phyloP scores from a whole-genome alignment of 2,888 invertebrate genomes.

The Stenurella melanura region DNA sequence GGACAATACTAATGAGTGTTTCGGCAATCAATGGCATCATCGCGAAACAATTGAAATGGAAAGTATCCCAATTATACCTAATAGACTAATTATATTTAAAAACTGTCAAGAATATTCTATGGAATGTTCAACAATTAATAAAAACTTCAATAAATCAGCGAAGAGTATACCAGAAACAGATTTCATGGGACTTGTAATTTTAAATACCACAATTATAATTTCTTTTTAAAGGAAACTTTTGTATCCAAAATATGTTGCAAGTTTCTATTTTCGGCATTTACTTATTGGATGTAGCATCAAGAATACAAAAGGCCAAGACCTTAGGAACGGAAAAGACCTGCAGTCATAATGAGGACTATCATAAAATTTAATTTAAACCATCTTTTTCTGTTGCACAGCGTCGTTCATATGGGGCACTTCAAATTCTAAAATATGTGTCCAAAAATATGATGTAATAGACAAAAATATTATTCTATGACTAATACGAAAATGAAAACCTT shows the following conservation, averaged over 20 bases:
- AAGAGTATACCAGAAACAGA: not conserved
- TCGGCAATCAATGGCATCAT: no score
- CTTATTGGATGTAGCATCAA: slow-evolving; percentile 21
- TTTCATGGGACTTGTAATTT: not conserved
- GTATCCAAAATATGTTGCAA: not conserved
- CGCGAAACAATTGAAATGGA: no score
- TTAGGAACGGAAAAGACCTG: not conserved
- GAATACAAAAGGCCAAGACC: slow-evolving; percentile 8
- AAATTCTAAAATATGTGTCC: no score
- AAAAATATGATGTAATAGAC: no score
- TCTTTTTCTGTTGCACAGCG: slow-evolving; percentile 1
- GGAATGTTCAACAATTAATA: no score
- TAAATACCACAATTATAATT: slow-evolving; percentile 22
- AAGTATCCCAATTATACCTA: no score
- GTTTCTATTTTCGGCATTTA: slow-evolving; percentile 18
- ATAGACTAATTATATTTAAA: no score
- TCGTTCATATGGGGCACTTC: not conserved
- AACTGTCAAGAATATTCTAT: no score
- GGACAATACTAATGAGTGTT: no score
- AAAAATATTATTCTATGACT: no score
- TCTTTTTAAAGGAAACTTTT: not conserved
- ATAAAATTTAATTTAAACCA: not conserved
- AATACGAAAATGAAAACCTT: no score
- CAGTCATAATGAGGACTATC: slow-evolving; percentile 8
- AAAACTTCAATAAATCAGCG: no score